These are phyloP conservation scores for Liasis olivaceus DNA, from an alignment of 2,797 vertebrate genomes.

Conservation along the genomic window DNA sequence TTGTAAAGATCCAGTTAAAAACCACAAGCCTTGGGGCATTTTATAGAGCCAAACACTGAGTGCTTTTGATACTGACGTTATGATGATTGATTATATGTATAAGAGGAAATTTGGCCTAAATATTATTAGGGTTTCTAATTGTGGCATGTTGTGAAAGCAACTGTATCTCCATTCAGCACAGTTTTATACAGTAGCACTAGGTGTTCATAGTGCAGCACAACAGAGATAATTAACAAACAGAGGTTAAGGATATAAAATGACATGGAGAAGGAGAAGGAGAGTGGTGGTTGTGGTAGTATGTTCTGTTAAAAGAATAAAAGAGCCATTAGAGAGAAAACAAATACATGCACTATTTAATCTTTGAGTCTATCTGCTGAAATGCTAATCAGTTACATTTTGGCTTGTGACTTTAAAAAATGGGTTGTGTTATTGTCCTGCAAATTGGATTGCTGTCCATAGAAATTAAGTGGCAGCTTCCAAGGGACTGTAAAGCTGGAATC, in stretches of 20 bases:
- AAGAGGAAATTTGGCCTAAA: slow-evolving; percentile 1
- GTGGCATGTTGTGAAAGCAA: not conserved
- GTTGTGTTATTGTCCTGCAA: not conserved
- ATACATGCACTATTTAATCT: not conserved
- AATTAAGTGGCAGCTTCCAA: not conserved
- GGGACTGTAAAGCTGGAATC: not conserved
- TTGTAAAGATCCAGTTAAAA: not conserved
- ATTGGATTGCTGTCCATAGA: not conserved
- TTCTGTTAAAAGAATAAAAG: not conserved
- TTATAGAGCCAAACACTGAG: not conserved
- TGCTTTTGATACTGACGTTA: not conserved
- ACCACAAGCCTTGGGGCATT: not conserved
- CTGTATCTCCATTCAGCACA: not conserved
- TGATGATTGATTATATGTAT: not conserved
- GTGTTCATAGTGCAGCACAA: not conserved
- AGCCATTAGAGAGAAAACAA: not conserved
- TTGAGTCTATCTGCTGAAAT: not conserved
- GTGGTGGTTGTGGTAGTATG: not conserved
- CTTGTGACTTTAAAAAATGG: not conserved
- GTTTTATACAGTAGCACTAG: not conserved
- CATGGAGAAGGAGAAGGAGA: not conserved
- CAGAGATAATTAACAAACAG: not conserved
- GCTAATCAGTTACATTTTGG: not conserved
- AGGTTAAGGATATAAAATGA: not conserved
- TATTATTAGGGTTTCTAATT: not conserved